Evolutionary conservation across 2,888 invertebrate genomes (phyloP), one percentile per base, ranked within the genome.

Genomic region (Mystacides longicornis): DNA sequence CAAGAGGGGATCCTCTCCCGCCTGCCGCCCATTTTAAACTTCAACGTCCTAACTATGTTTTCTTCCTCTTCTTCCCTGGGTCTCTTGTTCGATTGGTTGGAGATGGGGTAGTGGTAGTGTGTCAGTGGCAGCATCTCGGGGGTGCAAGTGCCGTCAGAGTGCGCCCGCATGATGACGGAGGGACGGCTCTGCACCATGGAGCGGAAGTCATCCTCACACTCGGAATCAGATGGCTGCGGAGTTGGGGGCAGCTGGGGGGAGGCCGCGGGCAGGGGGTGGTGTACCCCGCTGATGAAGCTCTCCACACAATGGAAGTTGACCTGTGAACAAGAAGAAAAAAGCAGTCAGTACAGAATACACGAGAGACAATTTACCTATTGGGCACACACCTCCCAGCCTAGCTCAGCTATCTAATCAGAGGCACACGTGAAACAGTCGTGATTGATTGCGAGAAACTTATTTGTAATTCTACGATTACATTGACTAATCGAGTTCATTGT

Each of bases 111-210:
- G 21, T 60, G 46, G 16, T 37, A 37, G 3, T n/a, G 4, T 21
- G 71, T 69, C 45, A 71, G 71, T 21, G 68, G 71, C 51, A 72
- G 67, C 50, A 74, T 73, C 60, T 73, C 73, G 33, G 74, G 74
- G 63, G 76, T 77, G 73, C 85, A 88, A 31, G 87, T 85, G 45
- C 91, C 92, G 67, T 89, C 87, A 60, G 86, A 86, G 69, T 87
- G 86, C 5, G 88, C 91, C 63, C 83, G 83, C 89, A 91, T 92
- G 63, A 93, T 93, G 62, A 93, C 93, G 11, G 91, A 90, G 23
- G 84, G 69, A 65, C 79, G 60, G 70, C 72, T 55, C 77, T 58
- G 33, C 70, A 59, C 20, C 48, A 23, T 81, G 81, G 19, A 7
- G 69, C 60, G 42, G 45, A 43, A 71, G 70, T 56, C 75, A 81